A percentile compares a stretch with the other conserved stretches of the same genome.
Evolutionary conservation across 2,797 vertebrate species (phyloP).

Genomic region (Peromyscus aztecus): DNA sequence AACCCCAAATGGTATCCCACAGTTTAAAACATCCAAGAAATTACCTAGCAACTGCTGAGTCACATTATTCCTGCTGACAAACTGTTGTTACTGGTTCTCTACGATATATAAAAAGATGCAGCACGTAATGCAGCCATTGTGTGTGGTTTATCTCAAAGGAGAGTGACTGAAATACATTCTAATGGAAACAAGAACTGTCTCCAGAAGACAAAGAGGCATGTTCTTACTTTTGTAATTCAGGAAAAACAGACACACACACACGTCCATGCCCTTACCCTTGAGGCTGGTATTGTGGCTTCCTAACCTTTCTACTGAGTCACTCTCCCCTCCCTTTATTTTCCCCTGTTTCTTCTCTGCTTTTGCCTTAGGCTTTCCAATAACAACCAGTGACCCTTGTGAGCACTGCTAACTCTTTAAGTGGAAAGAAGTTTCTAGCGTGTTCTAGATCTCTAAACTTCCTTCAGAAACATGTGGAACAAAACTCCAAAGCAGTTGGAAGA

Average conservation of each 20-base stretch:
- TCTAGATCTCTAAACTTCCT: conserved; percentile 75
- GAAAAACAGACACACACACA: background rate
- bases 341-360: conserved; percentile 74
- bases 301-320: conserved; percentile 49
- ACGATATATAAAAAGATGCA: background rate
- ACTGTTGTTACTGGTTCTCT: conserved; percentile 22
- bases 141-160: conserved; percentile 26
- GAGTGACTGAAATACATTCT: background rate
- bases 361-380: conserved; percentile 70
- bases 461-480: conserved; percentile 77
- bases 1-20: conserved; percentile 34
- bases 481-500: conserved; percentile 78
- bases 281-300: conserved; percentile 47
- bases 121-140: background rate
- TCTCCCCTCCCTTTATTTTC: conserved; percentile 70
- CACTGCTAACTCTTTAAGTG: conserved; percentile 76
- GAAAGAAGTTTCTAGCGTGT: conserved; percentile 78
- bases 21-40: background rate
- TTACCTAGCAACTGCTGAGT: background rate
- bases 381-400: conserved; percentile 67
- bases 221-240: background rate
- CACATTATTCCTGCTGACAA: conserved; percentile 49
- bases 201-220: background rate
- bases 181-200: conserved; percentile 26
- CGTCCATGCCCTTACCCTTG: background rate